Base-by-base conservation (phyloP, 2,797 vertebrate genomes). In the Adelosebastes latens region DNA sequence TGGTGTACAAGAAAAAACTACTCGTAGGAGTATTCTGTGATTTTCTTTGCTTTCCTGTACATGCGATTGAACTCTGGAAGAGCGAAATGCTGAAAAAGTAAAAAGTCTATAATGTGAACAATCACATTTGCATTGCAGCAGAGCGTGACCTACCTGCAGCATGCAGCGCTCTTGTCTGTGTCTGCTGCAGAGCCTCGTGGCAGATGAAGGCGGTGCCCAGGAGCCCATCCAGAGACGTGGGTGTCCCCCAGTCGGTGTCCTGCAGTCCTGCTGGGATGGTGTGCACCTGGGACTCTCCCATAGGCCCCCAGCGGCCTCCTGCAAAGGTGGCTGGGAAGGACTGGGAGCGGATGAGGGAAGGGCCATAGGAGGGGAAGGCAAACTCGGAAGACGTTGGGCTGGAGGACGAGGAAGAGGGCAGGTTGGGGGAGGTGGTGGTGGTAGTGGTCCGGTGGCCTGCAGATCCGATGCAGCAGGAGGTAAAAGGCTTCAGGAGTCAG, bases 391-490 rank as follows among this genome's bases (percentile, higher is more conserved):
- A 92, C 0, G 94, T 92, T 0, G 86, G 89, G 8, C 22, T 81
- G 36, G 94, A 92, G 13, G 87, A 27, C 0, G 93, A 89, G 0
- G 89, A 86, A 0, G 3, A 63, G 31, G 89, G 78, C 29, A 96
- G 91, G 76, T 94, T 95, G 6, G 96, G 95, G 0, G 96, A 95
- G 83, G 96, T 96, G 70, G 94, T 94, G 75, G 97, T 98, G 20
- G 97, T 98, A 42, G 96, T 96, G 20, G 98, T 99, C 39, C 98
- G 97, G 91, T 99, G 96, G 58, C 98, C 98, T 0, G 99, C 98
- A 0, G 98, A 98, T 63, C 99, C 98, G 0, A 99, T 99, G 89
- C 98, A 99, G 95, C 98, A 99, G 84, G 98, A 99, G 8, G 97
- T 98, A 91, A 99, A 99, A 72, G 98, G 96, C 99, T 99, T 65